Conservation (phyloP, 2,888 invertebrate species). For the Elmis aenea region DNA sequence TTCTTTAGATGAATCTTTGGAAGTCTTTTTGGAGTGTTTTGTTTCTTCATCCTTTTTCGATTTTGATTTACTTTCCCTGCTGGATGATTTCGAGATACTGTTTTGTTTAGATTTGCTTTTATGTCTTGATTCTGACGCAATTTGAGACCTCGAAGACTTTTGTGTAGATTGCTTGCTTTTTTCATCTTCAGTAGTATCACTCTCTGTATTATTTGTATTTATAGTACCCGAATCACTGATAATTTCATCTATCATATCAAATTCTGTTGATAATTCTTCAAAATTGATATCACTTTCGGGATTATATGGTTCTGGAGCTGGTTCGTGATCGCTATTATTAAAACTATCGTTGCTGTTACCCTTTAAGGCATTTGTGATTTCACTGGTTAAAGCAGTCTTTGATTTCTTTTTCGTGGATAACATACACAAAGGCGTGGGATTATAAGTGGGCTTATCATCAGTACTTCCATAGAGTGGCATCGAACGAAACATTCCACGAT, state of each 20-base stretch:
- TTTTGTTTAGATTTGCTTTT: conserved; percentile 11
- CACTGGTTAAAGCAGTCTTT: conserved; percentile 1
- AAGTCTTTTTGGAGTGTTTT: no score
- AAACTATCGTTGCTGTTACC: conserved; percentile 3
- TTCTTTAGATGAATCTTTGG: no score
- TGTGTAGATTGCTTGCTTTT: conserved; percentile 6
- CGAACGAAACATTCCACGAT: conserved; percentile 40
- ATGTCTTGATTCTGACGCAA: conserved; percentile 11
- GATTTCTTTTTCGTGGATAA: conserved; percentile 30
- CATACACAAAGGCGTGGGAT: conserved; percentile 44
- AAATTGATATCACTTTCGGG: conserved; percentile 36
- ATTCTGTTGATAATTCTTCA: conserved; percentile 42
- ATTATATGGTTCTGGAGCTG: no score
- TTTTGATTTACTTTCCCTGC: conserved; percentile 17
- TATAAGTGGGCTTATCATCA: conserved; percentile 39
- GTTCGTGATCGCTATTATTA: conserved; percentile 1
- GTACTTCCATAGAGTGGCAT: conserved; percentile 19
- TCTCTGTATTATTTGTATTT: conserved; percentile 3
- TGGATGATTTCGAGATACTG: conserved; percentile 6
- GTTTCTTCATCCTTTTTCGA: conserved; percentile 21
- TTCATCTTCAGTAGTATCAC: conserved; percentile 9
- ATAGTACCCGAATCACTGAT: conserved; percentile 25
- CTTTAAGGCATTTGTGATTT: no score
- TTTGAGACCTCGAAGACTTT: conserved; percentile 11
- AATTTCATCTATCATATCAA: conserved; percentile 46